phyloP scores from a whole-genome alignment of 2,113 vertebrate species.

The Callipepla squamata region DNA sequence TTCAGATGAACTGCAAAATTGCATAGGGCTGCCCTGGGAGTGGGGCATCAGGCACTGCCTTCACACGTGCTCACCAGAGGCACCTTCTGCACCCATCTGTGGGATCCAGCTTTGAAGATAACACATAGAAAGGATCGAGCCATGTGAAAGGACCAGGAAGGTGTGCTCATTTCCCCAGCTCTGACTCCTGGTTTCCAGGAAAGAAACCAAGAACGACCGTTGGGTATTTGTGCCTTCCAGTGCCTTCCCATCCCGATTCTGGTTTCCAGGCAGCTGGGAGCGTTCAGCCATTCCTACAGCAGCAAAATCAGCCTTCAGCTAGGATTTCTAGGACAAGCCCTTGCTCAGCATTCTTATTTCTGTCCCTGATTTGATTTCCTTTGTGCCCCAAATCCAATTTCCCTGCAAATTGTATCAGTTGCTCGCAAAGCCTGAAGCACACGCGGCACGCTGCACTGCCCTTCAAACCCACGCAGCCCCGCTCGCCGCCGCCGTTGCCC shows the following conservation, averaged over 20 bases:
- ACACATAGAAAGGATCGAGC: fast-evolving
- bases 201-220: background rate
- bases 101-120: background rate
- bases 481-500: background rate
- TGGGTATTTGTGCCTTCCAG: background rate
- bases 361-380: slow-evolving; percentile 9
- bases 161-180: fast-evolving
- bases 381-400: slow-evolving; percentile 19
- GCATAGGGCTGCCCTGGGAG: background rate
- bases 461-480: background rate
- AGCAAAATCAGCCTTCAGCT: background rate
- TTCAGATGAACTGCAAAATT: background rate
- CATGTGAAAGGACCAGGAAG: fast-evolving
- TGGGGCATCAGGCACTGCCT: background rate
- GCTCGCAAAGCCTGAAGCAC: background rate
- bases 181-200: background rate
- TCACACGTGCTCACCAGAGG: fast-evolving
- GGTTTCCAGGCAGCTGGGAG: background rate
- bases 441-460: background rate
- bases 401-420: background rate
- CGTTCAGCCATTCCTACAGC: background rate
- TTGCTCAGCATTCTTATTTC: slow-evolving; percentile 30
- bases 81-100: background rate
- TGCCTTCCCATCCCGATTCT: background rate
- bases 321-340: background rate